phyloP scores from a whole-genome alignment of 2,113 vertebrate species.

The Coptodon rendalli region DNA sequence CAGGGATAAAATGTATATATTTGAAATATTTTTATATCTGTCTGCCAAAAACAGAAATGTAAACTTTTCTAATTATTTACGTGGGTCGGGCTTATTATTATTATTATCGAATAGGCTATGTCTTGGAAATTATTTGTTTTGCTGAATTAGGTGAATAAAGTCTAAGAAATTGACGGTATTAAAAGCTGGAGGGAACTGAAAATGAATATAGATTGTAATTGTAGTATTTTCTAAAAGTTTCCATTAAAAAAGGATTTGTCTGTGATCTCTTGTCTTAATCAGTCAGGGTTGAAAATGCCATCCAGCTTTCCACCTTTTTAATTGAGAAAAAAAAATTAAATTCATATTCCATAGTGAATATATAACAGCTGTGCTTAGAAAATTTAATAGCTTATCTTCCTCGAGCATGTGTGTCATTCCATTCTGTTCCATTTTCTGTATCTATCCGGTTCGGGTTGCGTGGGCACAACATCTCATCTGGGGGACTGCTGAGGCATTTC shows the following conservation, averaged over 20 bases:
- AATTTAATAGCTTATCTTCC: not conserved
- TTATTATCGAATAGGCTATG: not conserved
- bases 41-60: not conserved
- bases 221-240: not conserved
- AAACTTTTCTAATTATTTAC: not conserved
- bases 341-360: not conserved
- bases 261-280: not conserved
- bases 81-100: not conserved
- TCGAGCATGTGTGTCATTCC: not conserved
- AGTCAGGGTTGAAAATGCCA: not conserved
- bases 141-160: not conserved
- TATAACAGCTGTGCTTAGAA: not conserved
- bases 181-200: not conserved
- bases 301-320: not conserved
- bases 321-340: not conserved
- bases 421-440: not conserved
- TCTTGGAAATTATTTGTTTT: not conserved
- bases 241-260: not conserved
- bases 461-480: not conserved
- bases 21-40: not conserved
- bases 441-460: not conserved
- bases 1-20: not conserved
- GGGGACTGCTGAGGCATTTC: not conserved
- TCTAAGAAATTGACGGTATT: fast-evolving
- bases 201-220: not conserved